phyloP scores from a whole-genome alignment of 1,140 invertebrate species.

The Hermetia illucens region DNA sequence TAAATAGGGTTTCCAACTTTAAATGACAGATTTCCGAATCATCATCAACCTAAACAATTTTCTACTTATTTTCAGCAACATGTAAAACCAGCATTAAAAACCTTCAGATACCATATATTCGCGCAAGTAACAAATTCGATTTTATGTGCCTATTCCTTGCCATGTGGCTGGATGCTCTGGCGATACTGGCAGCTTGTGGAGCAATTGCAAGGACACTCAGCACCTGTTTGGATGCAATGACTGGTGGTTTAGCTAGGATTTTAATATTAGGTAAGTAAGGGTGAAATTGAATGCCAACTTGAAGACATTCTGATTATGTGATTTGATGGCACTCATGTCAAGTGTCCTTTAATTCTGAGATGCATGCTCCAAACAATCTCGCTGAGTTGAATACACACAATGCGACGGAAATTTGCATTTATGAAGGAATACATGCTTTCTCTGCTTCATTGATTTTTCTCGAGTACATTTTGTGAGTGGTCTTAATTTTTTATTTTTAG shows the following conservation, averaged over 20 bases:
- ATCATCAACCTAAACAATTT: too few relatives aligned
- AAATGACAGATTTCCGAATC: too few relatives aligned
- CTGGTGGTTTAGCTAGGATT: conserved; percentile 38
- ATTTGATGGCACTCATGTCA: too few relatives aligned
- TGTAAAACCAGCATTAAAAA: conserved; percentile 23
- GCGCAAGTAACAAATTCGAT: conserved; percentile 28
- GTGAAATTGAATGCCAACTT: neutral
- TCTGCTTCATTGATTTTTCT: too few relatives aligned
- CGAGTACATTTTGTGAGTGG: too few relatives aligned
- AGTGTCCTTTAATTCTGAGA: too few relatives aligned
- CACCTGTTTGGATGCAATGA: conserved; percentile 48
- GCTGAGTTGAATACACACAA: neutral
- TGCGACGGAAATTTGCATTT: too few relatives aligned
- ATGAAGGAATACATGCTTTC: too few relatives aligned
- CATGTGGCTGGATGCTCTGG: conserved; percentile 44
- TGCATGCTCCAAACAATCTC: too few relatives aligned
- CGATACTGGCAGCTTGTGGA: conserved; percentile 43
- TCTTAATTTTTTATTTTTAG: too few relatives aligned
- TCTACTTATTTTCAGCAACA: conserved; percentile 16
- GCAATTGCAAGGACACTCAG: conserved; percentile 45
- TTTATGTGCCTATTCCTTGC: conserved; percentile 35
- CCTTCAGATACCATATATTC: conserved; percentile 27
- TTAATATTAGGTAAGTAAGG: conserved; percentile 15
- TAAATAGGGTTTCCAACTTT: too few relatives aligned
- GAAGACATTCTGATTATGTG: neutral